Evolutionary conservation across 2,113 vertebrate species (phyloP).

Genomic region (Austrofundulus limnaeus): DNA sequence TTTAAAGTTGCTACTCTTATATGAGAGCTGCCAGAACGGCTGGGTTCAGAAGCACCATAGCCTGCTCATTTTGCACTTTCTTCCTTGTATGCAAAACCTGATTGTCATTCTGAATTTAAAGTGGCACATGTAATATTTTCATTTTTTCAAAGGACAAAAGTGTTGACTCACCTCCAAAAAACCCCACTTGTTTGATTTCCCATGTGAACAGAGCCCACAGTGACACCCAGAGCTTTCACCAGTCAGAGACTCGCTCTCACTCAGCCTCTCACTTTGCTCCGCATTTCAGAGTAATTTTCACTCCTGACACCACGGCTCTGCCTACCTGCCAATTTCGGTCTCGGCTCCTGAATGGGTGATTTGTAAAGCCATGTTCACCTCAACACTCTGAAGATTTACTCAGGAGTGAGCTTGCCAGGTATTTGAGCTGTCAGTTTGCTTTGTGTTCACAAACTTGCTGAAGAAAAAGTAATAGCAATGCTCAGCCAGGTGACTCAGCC

Average conservation of each 20-base stretch:
- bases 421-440: slow-evolving; percentile 70
- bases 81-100: slow-evolving; percentile 11
- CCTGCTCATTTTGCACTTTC: slow-evolving; percentile 14
- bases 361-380: slow-evolving; percentile 76
- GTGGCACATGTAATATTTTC: slow-evolving; percentile 56
- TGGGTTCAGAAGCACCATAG: background rate
- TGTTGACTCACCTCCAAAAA: slow-evolving; percentile 64
- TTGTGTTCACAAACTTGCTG: slow-evolving; percentile 66
- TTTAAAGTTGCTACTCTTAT: background rate
- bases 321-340: slow-evolving; percentile 77
- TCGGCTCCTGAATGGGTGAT: slow-evolving; percentile 73
- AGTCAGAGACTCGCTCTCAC: slow-evolving; percentile 67
- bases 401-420: slow-evolving; percentile 66
- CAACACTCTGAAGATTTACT: slow-evolving; percentile 73
- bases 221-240: slow-evolving; percentile 65
- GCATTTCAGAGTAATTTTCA: slow-evolving; percentile 76
- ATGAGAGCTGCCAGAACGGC: background rate
- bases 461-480: slow-evolving; percentile 61
- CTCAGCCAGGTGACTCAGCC: slow-evolving; percentile 48
- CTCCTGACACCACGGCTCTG: slow-evolving; percentile 69
- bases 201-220: slow-evolving; percentile 49
- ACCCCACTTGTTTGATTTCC: slow-evolving; percentile 70
- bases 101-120: slow-evolving; percentile 42
- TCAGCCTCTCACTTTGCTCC: slow-evolving; percentile 56
- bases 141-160: slow-evolving; percentile 55